Base-by-base conservation (phyloP, 2,888 invertebrate genomes). In the Miltochrista miniata region DNA sequence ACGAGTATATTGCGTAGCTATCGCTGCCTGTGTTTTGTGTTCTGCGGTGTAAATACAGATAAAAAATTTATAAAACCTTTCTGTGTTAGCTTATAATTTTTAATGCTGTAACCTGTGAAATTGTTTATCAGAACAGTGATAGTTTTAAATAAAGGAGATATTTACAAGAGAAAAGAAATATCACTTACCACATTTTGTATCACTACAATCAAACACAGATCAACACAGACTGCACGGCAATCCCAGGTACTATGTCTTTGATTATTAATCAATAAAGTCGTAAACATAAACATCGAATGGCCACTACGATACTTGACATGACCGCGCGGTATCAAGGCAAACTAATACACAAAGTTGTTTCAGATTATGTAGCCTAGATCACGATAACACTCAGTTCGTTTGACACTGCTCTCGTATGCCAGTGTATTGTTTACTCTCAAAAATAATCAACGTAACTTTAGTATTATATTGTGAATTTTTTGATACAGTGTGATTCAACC, bases 291-390 rank as follows among this genome's bases (percentile, higher is more conserved):
- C 61, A 60, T 49, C 45, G 48, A 56, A 43, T 30, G 5, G 34
- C 43, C 30, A 10, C 29, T 46, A 45, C 46, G 36, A 24, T 48
- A 62, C 51, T 56, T 61, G 64, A 61, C 70, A 63, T 69, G 70
- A 69, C 70, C 68, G 59, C 68, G 48, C 48, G 38, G 59, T 59
- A 75, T 71, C 74, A 72, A 74, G 76, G 73, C 62, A 56, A 72
- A 63, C 63, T 59, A 53, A 61, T 58, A 58, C 55, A 68, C 65
- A 39, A 61, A 63, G 54, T 65, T 49, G 53, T 56, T 58, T 54
- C 40, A 54, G 50, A 59, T 52, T 51, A 58, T 44, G 41, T 45
- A 55, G 53, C 37, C 59, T 63, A 59, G 56, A 64, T 55, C 45
- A 39, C 46, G 52, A 61, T 70, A 49, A 61, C 51, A 61, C 51